These are phyloP conservation scores for Pygmarrhopalites habei DNA, from an alignment of 1,140 invertebrate species.

Conservation along the genomic window DNA sequence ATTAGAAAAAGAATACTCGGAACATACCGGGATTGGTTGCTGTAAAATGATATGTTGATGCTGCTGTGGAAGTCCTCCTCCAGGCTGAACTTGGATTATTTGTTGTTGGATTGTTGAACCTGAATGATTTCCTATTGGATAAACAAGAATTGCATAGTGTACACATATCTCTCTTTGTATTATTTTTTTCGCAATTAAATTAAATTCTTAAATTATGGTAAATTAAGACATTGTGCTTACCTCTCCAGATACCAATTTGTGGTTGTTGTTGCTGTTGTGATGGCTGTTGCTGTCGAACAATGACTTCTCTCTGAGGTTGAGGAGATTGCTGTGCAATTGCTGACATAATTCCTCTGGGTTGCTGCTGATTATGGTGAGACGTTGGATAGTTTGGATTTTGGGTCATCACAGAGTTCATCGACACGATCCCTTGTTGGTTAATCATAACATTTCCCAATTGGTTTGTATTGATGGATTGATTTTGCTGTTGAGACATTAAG, in stretches of 20 bases:
- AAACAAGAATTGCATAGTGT: too few relatives aligned
- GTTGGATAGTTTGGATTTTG: neutral
- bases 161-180: too few relatives aligned
- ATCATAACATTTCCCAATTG: neutral
- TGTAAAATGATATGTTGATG: slow-evolving; percentile 6
- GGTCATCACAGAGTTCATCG: neutral
- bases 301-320: neutral
- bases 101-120: too few relatives aligned
- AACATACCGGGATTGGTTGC: neutral
- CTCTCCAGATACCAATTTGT: too few relatives aligned
- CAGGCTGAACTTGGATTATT: neutral
- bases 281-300: slow-evolving; percentile 5
- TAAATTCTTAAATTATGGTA: too few relatives aligned
- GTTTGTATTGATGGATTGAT: neutral
- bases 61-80: too few relatives aligned
- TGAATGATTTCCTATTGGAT: too few relatives aligned
- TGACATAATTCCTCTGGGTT: neutral
- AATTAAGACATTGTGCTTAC: too few relatives aligned
- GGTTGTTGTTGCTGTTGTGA: slow-evolving; percentile 15
- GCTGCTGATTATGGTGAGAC: neutral
- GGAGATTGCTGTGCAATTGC: slow-evolving; percentile 6
- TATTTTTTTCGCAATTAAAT: too few relatives aligned
- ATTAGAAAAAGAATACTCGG: neutral
- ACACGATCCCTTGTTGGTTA: neutral
- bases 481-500: slow-evolving; percentile 3